Conservation (phyloP, 1,140 invertebrate genomes). For the Drosophila parvula region DNA sequence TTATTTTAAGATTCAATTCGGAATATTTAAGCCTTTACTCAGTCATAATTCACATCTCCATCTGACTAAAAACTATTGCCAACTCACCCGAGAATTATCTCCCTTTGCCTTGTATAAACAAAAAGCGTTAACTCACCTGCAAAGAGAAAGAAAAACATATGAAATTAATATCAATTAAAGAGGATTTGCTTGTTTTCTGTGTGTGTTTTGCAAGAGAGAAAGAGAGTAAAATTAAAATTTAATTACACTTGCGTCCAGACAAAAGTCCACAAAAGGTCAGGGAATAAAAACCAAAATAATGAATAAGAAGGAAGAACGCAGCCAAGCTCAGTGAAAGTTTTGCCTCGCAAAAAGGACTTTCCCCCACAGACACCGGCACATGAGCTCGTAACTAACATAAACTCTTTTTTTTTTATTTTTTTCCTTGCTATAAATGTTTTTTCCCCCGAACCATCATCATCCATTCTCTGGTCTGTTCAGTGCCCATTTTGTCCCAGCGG, state of each 20-base stretch:
- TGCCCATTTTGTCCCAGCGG: slow-evolving; percentile 5
- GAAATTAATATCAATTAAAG: slow-evolving; percentile 77
- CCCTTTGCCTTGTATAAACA: slow-evolving; percentile 8
- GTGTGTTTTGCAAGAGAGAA: not conserved
- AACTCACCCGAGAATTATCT: slow-evolving; percentile 19
- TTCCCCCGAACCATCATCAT: slow-evolving; percentile 7
- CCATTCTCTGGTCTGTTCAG: slow-evolving; percentile 30
- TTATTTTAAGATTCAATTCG: too few species aligned
- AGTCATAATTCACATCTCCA: not conserved
- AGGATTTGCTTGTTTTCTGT: slow-evolving; percentile 42
- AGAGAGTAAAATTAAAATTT: slow-evolving; percentile 66
- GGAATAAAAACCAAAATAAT: slow-evolving; percentile 47
- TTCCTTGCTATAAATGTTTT: slow-evolving; percentile 32
- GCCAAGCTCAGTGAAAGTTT: slow-evolving; percentile 59
- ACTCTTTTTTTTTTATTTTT: slow-evolving; percentile 22
- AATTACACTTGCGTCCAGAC: slow-evolving; percentile 58
- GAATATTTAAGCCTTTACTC: not conserved
- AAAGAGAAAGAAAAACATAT: slow-evolving; percentile 41
- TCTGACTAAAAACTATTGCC: not conserved
- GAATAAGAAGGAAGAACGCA: slow-evolving; percentile 26
- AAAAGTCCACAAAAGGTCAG: slow-evolving; percentile 52
- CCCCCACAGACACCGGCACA: slow-evolving; percentile 18
- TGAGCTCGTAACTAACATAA: slow-evolving; percentile 45
- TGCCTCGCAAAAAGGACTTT: slow-evolving; percentile 30
- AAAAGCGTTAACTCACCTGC: slow-evolving; percentile 55